Evolutionary conservation across 2,888 invertebrate species (phyloP).

Genomic region (Ethmia dodecea): DNA sequence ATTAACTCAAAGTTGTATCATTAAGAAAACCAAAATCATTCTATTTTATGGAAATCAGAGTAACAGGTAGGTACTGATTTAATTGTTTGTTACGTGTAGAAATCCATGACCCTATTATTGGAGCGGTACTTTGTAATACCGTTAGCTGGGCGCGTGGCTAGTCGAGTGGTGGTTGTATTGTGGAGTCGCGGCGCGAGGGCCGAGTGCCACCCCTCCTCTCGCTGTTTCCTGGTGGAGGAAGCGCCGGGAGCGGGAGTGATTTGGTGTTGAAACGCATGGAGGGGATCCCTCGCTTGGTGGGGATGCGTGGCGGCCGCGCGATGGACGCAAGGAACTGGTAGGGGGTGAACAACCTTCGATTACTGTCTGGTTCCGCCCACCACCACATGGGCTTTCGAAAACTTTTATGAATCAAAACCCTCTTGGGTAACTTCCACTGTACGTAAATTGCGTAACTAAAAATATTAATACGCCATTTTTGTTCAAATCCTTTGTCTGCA

Average conservation of each 20-base stretch:
- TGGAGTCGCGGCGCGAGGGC: slow-evolving; percentile 60
- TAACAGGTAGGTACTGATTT: slow-evolving; percentile 37
- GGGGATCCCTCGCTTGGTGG: slow-evolving; percentile 75
- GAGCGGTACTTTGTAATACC: slow-evolving; percentile 41
- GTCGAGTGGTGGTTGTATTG: slow-evolving; percentile 36
- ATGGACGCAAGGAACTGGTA: slow-evolving; percentile 66
- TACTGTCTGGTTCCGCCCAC: slow-evolving; percentile 51
- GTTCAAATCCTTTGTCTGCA: slow-evolving; percentile 46
- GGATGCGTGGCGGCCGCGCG: slow-evolving; percentile 66
- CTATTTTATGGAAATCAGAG: slow-evolving; percentile 13
- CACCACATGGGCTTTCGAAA: slow-evolving; percentile 34
- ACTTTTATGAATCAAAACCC: slow-evolving; percentile 15
- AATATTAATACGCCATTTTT: slow-evolving; percentile 41
- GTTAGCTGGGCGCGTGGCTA: slow-evolving; percentile 69
- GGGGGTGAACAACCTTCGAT: slow-evolving; percentile 74
- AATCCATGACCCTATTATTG: slow-evolving; percentile 13
- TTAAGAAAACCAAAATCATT: slow-evolving; percentile 6
- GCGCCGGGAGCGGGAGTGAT: slow-evolving; percentile 75
- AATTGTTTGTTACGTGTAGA: slow-evolving; percentile 49
- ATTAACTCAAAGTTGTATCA: slow-evolving; percentile 2
- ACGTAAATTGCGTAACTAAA: slow-evolving; percentile 56
- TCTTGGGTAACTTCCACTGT: slow-evolving; percentile 11
- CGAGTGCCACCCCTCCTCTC: slow-evolving; percentile 70
- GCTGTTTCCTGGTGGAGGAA: slow-evolving; percentile 69
- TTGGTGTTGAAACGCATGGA: slow-evolving; percentile 67